Evolutionary conservation across 2,113 vertebrate genomes (phyloP).

Genomic region (Bostrychus sinensis): DNA sequence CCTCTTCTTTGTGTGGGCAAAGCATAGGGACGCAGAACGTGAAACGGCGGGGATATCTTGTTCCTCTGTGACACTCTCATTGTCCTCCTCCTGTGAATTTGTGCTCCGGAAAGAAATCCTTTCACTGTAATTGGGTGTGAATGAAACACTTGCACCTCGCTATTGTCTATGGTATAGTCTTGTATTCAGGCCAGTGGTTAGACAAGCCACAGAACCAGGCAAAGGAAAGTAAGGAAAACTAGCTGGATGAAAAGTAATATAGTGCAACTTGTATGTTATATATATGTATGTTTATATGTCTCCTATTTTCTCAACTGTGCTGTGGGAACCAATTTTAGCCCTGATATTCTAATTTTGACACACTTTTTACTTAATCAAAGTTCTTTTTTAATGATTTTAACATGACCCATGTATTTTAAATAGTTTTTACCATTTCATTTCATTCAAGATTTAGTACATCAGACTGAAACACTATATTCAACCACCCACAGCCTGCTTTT

Average conservation of each 20-base stretch:
- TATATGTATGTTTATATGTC: too few species aligned
- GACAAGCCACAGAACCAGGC: constrained; percentile 46
- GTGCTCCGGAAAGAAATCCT: constrained; percentile 59
- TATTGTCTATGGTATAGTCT: constrained; percentile 56
- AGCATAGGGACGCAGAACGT: constrained; percentile 48
- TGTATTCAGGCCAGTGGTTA: constrained; percentile 56
- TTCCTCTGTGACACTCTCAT: constrained; percentile 61
- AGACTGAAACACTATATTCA: too few species aligned
- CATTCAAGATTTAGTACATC: too few species aligned
- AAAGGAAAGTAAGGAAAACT: constrained; percentile 6
- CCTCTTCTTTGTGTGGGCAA: constrained; percentile 53
- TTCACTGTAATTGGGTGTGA: constrained; percentile 70
- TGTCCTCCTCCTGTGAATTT: constrained; percentile 59
- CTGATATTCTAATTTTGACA: too few species aligned
- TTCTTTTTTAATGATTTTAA: too few species aligned
- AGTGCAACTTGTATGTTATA: background rate
- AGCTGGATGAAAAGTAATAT: background rate
- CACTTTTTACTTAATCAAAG: too few species aligned
- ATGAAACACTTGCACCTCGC: constrained; percentile 62
- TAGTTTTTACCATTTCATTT: too few species aligned
- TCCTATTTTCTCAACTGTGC: too few species aligned
- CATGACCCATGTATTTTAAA: too few species aligned
- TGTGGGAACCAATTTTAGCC: too few species aligned
- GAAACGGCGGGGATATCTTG: constrained; percentile 59
- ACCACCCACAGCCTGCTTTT: too few species aligned